Evolutionary conservation across 1,140 invertebrate genomes (phyloP), one percentile per base, ranked within the genome.

Genomic region (Centruroides sculpturatus): DNA sequence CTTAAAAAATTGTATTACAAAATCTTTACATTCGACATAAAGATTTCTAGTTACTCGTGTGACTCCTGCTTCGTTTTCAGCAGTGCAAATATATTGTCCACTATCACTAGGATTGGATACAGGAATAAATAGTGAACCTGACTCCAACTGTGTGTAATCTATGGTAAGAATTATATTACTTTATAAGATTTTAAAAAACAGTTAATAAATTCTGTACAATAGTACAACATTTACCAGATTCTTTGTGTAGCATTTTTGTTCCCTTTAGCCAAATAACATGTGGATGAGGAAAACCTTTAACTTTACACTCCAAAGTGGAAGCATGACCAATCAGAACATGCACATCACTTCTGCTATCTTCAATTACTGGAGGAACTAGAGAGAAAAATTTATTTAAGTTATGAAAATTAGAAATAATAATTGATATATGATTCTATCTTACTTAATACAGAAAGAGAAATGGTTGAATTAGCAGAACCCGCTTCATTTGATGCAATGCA

Each of bases 1-100:
- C 35, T 12, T n/a, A n/a, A 47, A 54, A 47, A 59, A 59, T 41
- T 59, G 0, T 51, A 23, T 23, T 47, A n/a, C 35, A 8, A 47
- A 46, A 41, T n/a, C 8, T 72, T 69, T 70, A 77, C 74, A 69
- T 64, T 74, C 73, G 41, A 77, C 71, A 63, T 71, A 68, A 35
- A 77, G 66, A 12, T 49, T 64, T 5, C 74, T 62, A 0, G 57
- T 59, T 35, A 66, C 72, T 6, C 66, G 64, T 49, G 69, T 69
- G 10, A 63, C 65, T 0, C 75, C 75, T 34, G 74, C 75, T 50
- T 70, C 69, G 61, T 77, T 77, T 36, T 66, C 68, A 6, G 73
- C 75, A 8, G 73, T 68, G 67, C 75, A 77, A 35, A 64, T 66
- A 61, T 75, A 77, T 5, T 69, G 57, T n/a, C 74, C 75, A n/a